phyloP scores from a whole-genome alignment of 2,797 vertebrate genomes.

The Spea hammondii region DNA sequence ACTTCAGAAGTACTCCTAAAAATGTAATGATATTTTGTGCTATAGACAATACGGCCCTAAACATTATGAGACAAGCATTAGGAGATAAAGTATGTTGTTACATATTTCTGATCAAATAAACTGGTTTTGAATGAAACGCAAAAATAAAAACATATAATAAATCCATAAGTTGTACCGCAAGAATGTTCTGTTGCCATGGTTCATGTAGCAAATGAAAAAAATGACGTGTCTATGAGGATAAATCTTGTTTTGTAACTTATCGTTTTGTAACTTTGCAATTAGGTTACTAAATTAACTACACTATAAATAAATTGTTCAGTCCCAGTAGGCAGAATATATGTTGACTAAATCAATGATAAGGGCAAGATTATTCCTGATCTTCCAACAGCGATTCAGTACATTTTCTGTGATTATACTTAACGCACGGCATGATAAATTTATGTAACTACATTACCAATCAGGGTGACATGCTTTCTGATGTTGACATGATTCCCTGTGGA shows the following conservation, averaged over 20 bases:
- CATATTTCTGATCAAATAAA: too few relatives aligned
- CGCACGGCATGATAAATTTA: constrained; percentile 18
- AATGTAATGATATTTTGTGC: too few relatives aligned
- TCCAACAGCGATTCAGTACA: constrained; percentile 14
- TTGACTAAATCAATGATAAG: constrained; percentile 15
- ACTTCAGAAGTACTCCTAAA: too few relatives aligned
- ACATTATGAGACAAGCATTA: too few relatives aligned
- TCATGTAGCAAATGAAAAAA: too few relatives aligned
- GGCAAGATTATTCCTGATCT: constrained; percentile 2
- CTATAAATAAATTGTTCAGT: background rate
- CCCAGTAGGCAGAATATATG: background rate
- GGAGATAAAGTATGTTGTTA: too few relatives aligned
- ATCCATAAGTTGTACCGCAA: too few relatives aligned
- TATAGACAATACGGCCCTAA: too few relatives aligned
- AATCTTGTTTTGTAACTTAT: background rate
- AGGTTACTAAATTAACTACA: background rate
- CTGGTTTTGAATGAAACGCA: too few relatives aligned
- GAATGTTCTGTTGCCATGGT: too few relatives aligned
- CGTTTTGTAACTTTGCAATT: background rate
- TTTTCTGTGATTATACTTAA: constrained; percentile 20
- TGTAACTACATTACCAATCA: constrained; percentile 44
- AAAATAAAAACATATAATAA: too few relatives aligned
- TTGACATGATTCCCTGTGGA: constrained; percentile 11
- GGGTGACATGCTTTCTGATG: constrained; percentile 36
- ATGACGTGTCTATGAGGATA: background rate